A percentile compares a stretch with the other conserved stretches of the same genome.
Evolutionary conservation across 2,888 invertebrate genomes (phyloP).

Genomic region (Saturnia pavonia): DNA sequence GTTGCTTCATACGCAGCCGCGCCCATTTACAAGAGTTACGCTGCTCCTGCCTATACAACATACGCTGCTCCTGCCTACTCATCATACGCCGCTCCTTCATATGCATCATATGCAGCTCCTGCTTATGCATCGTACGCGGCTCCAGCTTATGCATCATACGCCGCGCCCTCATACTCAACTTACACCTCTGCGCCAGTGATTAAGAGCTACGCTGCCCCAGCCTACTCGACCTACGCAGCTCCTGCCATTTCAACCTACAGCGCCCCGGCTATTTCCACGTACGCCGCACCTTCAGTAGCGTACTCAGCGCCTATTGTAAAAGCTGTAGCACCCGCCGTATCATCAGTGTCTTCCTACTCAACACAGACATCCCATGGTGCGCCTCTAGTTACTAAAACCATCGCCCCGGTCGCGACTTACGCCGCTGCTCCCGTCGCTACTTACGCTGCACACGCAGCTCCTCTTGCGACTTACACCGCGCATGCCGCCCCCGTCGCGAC

Average conservation of each 20-base stretch:
- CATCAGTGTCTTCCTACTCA: slow-evolving; percentile 38
- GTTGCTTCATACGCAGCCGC: slow-evolving; percentile 45
- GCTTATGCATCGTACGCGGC: slow-evolving; percentile 43
- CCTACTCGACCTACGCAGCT: slow-evolving; percentile 47
- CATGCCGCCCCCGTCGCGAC: slow-evolving; percentile 55
- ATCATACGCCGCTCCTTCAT: slow-evolving; percentile 26
- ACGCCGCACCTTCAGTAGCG: slow-evolving; percentile 32
- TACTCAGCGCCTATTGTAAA: slow-evolving; percentile 43
- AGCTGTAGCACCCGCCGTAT: slow-evolving; percentile 36
- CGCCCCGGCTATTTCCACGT: slow-evolving; percentile 32
- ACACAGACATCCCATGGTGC: slow-evolving; percentile 40
- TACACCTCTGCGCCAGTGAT: slow-evolving; percentile 18
- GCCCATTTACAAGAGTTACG: slow-evolving; percentile 58
- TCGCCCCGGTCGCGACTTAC: slow-evolving; percentile 51
- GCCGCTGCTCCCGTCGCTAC: slow-evolving; percentile 41
- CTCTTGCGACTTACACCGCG: slow-evolving; percentile 52
- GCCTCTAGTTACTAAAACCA: slow-evolving; percentile 56
- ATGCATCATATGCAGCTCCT: slow-evolving; percentile 35
- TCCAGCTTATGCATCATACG: slow-evolving; percentile 41
- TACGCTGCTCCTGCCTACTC: slow-evolving; percentile 37
- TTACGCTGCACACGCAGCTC: slow-evolving; percentile 38
- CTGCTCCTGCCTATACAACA: slow-evolving; percentile 55
- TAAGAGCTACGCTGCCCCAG: slow-evolving; percentile 33
- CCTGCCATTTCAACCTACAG: slow-evolving; percentile 37
- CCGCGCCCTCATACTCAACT: slow-evolving; percentile 34